These are phyloP conservation scores for Drosophila aff. DNA, from an alignment of 1,140 invertebrate species.

Conservation along the genomic window DNA sequence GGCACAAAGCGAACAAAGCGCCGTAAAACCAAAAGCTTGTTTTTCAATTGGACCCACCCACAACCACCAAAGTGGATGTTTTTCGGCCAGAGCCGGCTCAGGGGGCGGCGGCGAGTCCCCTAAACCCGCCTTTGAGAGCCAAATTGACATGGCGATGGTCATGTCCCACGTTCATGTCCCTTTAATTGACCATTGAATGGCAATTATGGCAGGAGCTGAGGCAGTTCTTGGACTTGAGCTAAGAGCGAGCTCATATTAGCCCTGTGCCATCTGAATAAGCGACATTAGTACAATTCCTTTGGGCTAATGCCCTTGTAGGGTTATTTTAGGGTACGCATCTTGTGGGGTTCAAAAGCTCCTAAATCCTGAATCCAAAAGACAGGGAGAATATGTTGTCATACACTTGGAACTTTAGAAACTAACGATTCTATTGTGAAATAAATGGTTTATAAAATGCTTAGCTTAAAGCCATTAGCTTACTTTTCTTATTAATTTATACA, in stretches of 20 bases:
- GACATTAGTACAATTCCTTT: constrained; percentile 8
- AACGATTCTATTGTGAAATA: neutral
- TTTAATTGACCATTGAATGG: constrained; percentile 59
- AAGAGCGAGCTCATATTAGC: constrained; percentile 17
- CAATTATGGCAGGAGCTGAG: constrained; percentile 58
- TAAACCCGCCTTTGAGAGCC: constrained; percentile 30
- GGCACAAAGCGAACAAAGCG: constrained; percentile 61
- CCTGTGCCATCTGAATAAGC: constrained; percentile 12
- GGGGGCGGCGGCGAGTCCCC: constrained; percentile 59
- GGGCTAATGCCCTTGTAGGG: neutral
- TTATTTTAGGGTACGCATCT: neutral
- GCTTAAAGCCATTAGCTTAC: no score
- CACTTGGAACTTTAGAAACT: neutral
- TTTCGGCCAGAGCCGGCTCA: neutral
- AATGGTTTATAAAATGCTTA: neutral
- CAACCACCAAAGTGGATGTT: constrained; percentile 10
- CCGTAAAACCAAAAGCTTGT: constrained; percentile 79
- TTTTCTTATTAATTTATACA: no score
- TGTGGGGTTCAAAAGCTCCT: no score
- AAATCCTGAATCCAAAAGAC: neutral
- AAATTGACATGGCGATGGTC: constrained; percentile 69
- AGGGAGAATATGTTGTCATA: no score
- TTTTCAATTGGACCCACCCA: constrained; percentile 63
- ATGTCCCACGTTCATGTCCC: constrained; percentile 36
- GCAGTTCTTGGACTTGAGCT: constrained; percentile 28